phyloP scores from a whole-genome alignment of 2,888 invertebrate genomes.

The Hetaerina titia region DNA sequence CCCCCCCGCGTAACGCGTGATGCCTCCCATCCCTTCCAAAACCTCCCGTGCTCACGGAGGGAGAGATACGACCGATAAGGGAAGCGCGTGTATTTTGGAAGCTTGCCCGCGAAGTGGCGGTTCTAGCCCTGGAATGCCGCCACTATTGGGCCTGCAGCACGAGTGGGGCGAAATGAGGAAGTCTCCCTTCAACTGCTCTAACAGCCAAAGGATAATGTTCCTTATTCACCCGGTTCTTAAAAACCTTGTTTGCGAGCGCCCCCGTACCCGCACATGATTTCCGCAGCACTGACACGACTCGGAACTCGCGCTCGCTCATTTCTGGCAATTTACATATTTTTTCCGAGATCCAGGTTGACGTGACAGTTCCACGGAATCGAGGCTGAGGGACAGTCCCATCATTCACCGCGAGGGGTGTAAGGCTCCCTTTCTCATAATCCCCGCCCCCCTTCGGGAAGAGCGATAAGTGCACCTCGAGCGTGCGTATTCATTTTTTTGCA shows the following conservation, averaged over 20 bases:
- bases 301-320: background rate
- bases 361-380: background rate
- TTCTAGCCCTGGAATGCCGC: conserved; percentile 10
- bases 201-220: background rate
- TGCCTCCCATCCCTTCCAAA: background rate
- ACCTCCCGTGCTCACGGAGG: background rate
- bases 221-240: background rate
- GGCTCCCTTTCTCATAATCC: background rate
- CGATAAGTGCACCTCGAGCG: conserved; percentile 1
- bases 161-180: background rate
- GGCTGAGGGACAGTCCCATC: background rate
- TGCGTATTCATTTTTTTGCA: background rate
- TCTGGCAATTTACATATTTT: background rate
- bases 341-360: background rate
- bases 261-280: background rate
- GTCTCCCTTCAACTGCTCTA: background rate
- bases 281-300: background rate
- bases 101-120: background rate
- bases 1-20: background rate
- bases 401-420: background rate
- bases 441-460: background rate
- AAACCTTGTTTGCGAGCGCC: background rate
- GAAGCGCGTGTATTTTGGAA: background rate
- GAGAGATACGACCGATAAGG: background rate
- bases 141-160: background rate